Conservation (phyloP, 2,888 invertebrate genomes). For the Mimumesa dahlbomi region DNA sequence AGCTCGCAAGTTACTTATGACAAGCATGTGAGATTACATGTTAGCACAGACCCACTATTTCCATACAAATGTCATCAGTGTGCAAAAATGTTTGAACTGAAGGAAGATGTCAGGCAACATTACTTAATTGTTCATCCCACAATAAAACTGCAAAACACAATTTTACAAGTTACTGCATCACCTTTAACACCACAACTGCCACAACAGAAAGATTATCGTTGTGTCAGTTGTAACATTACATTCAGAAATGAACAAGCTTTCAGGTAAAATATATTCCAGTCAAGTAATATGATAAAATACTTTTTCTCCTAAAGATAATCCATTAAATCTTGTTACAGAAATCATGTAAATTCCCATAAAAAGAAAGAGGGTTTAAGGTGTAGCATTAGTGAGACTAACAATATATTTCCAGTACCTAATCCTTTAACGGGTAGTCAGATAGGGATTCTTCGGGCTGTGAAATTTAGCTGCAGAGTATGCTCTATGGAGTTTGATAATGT, state of each 20-base stretch:
- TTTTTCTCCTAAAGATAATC: background rate
- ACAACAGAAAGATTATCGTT: slow-evolving; percentile 45
- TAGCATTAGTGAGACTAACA: slow-evolving; percentile 53
- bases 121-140: slow-evolving; percentile 47
- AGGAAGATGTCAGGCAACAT: slow-evolving; percentile 66
- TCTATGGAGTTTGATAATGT: slow-evolving; percentile 69
- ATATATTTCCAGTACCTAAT: slow-evolving; percentile 56
- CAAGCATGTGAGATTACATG: slow-evolving; percentile 67
- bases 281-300: background rate
- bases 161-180: slow-evolving; percentile 33
- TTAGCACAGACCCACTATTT: slow-evolving; percentile 64
- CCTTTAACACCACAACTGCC: slow-evolving; percentile 21
- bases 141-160: slow-evolving; percentile 42
- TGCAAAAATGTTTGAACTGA: slow-evolving; percentile 64
- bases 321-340: slow-evolving; percentile 48
- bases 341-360: slow-evolving; percentile 61
- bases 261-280: slow-evolving; percentile 50
- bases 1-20: slow-evolving; percentile 56
- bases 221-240: slow-evolving; percentile 65
- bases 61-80: slow-evolving; percentile 73
- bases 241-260: slow-evolving; percentile 68
- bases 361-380: slow-evolving; percentile 56
- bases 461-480: slow-evolving; percentile 72
- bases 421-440: slow-evolving; percentile 60
- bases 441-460: slow-evolving; percentile 63